phyloP scores from a whole-genome alignment of 2,888 invertebrate species.

The Spisula subtruncata region DNA sequence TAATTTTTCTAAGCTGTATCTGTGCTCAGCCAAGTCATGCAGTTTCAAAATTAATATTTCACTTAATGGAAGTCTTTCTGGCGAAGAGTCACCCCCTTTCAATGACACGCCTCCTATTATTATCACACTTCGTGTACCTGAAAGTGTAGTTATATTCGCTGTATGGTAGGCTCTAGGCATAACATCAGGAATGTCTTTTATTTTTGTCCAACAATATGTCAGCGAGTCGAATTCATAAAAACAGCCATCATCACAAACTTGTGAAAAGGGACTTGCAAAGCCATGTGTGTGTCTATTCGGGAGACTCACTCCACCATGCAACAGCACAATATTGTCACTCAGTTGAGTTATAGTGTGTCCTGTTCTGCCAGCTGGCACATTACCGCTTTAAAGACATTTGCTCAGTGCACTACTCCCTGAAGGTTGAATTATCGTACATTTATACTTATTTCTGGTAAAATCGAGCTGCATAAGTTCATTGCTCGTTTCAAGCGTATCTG shows the following conservation, averaged over 20 bases:
- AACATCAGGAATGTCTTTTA: conserved; percentile 30
- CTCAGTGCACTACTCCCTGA: conserved; percentile 23
- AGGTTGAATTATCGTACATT: conserved; percentile 30
- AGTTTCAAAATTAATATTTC: too few species aligned
- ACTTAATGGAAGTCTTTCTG: too few species aligned
- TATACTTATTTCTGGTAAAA: conserved; percentile 35
- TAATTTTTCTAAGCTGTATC: too few species aligned
- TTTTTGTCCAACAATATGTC: conserved; percentile 13
- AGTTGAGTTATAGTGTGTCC: conserved; percentile 30
- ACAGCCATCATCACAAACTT: conserved; percentile 37
- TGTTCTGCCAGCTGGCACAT: conserved; percentile 34
- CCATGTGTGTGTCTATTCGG: neutral
- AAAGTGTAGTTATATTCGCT: too few species aligned
- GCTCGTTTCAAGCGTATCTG: conserved; percentile 32
- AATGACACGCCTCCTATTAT: too few species aligned
- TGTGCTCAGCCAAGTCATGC: too few species aligned
- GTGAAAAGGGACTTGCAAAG: neutral
- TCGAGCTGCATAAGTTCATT: conserved; percentile 42
- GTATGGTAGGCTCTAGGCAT: conserved; percentile 36
- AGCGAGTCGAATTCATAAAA: conserved; percentile 35
- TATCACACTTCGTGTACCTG: too few species aligned
- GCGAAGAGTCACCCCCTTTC: too few species aligned
- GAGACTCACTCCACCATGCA: conserved; percentile 37
- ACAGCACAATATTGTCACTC: conserved; percentile 22
- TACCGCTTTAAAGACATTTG: conserved; percentile 1